Evolutionary conservation across 2,797 vertebrate species (phyloP).

Genomic region (Anniella stebbinsi): DNA sequence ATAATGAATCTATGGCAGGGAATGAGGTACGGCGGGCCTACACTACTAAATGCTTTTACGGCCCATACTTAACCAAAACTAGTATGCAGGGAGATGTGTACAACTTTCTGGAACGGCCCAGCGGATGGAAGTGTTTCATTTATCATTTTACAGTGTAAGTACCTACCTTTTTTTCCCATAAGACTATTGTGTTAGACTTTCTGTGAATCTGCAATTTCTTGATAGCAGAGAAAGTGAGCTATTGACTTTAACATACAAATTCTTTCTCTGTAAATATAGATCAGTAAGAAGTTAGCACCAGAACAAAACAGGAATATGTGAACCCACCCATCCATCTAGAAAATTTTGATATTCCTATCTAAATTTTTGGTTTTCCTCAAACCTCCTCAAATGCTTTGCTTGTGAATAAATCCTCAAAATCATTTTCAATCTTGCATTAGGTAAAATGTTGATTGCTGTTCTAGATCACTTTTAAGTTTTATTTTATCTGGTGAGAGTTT

Average conservation of each 20-base stretch:
- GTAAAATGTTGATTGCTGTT: neutral
- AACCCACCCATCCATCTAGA: neutral
- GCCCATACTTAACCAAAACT: slow-evolving; percentile 83
- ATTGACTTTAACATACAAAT: neutral
- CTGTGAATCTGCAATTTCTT: neutral
- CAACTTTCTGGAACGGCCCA: slow-evolving; percentile 94
- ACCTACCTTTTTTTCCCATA: slow-evolving; percentile 42
- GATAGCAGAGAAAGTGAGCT: neutral
- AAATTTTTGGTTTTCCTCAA: neutral
- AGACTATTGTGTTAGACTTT: neutral
- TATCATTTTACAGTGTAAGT: slow-evolving; percentile 95
- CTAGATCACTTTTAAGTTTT: neutral
- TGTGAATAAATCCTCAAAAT: neutral
- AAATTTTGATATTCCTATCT: neutral
- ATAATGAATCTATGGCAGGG: slow-evolving; percentile 60
- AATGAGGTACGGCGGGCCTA: slow-evolving; percentile 17
- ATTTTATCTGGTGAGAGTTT: neutral
- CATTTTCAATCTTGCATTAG: neutral
- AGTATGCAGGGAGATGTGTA: slow-evolving; percentile 92
- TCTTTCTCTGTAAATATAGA: neutral
- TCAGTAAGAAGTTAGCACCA: neutral
- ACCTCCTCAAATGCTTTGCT: neutral
- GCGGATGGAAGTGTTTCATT: slow-evolving; percentile 90
- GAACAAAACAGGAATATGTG: neutral
- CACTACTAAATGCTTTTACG: slow-evolving; percentile 79